Percentiles rank a stretch among this genome's conserved stretches.
Evolutionary conservation across 2,113 vertebrate species (phyloP).

Genomic region (Eleginops maclovinus): DNA sequence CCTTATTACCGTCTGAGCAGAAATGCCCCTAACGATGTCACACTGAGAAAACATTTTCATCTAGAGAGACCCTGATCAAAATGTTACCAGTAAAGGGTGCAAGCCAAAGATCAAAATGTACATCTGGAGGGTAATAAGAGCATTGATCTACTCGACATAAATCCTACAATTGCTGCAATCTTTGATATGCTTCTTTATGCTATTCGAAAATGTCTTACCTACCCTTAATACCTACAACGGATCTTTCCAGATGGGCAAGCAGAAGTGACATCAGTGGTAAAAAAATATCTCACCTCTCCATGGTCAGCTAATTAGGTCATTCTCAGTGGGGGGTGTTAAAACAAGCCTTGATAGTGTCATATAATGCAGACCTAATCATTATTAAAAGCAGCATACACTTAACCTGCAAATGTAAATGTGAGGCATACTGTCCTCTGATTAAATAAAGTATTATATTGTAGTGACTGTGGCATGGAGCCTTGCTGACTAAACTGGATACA

Average conservation of each 20-base stretch:
- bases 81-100: background rate
- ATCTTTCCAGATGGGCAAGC: constrained; percentile 7
- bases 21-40: constrained; percentile 1
- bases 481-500: constrained; percentile 5
- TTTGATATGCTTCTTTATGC: background rate
- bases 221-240: background rate
- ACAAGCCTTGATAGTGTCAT: constrained; percentile 31
- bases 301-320: constrained; percentile 71
- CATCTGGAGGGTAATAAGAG: background rate
- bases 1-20: constrained; percentile 36
- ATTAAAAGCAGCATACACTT: background rate
- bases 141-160: background rate
- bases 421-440: background rate
- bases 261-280: constrained; percentile 34
- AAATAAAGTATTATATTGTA: background rate
- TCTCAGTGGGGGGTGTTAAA: constrained; percentile 62
- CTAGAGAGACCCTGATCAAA: constrained; percentile 28
- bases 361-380: constrained; percentile 16
- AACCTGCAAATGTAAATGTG: background rate
- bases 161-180: background rate
- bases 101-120: background rate
- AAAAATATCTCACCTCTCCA: constrained; percentile 37
- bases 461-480: background rate
- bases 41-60: constrained; percentile 5
- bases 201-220: background rate